A percentile compares a stretch with the other conserved stretches of the same genome.
phyloP scores from a whole-genome alignment of 2,113 vertebrate species.

The Corythornis vintsioides region DNA sequence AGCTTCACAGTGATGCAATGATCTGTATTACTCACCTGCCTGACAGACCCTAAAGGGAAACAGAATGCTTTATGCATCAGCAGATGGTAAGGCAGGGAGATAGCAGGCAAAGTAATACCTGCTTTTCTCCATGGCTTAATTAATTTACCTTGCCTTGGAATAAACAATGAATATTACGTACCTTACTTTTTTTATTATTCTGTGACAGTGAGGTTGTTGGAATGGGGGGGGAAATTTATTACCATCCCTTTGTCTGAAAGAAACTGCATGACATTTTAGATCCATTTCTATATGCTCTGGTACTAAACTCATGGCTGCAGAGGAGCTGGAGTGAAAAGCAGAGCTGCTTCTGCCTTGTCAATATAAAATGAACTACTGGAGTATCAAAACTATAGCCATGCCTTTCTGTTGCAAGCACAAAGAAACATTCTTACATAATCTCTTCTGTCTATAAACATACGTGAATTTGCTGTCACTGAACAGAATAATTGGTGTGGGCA shows the following conservation, averaged over 20 bases:
- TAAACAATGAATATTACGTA: background rate
- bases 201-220: background rate
- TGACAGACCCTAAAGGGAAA: background rate
- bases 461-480: background rate
- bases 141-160: background rate
- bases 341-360: background rate
- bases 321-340: background rate
- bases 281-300: background rate
- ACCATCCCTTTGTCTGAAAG: background rate
- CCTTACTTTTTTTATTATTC: background rate
- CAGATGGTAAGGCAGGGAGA: background rate
- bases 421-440: background rate
- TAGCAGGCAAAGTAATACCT: background rate
- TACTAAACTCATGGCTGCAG: background rate
- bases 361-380: background rate
- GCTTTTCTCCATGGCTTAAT: background rate
- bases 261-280: background rate
- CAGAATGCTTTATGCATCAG: background rate
- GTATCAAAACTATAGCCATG: background rate
- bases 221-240: background rate
- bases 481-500: background rate
- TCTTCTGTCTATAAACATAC: background rate
- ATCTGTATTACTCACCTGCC: background rate
- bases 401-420: background rate
- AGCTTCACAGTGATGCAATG: background rate